phyloP scores from a whole-genome alignment of 2,888 invertebrate genomes.

The Epiblema foenella region DNA sequence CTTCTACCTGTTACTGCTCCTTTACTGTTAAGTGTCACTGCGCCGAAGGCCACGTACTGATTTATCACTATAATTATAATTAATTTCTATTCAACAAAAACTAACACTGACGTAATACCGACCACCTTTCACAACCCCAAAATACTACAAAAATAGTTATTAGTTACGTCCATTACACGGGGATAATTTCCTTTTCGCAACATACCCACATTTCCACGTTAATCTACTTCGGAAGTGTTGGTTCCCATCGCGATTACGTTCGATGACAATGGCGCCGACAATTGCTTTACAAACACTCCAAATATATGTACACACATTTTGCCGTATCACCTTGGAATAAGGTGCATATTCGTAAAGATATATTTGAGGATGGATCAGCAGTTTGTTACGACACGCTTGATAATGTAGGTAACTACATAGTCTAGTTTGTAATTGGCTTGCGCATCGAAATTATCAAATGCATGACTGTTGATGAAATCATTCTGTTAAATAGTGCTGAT shows the following conservation, averaged over 20 bases:
- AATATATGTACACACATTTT: neutral
- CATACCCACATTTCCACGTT: conserved; percentile 49
- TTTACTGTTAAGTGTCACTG: too few relatives aligned
- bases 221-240: conserved; percentile 62
- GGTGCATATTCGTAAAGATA: neutral
- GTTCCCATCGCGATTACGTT: conserved; percentile 53
- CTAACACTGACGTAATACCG: neutral
- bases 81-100: neutral
- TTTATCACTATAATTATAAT: too few relatives aligned
- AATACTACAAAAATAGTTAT: conserved; percentile 26
- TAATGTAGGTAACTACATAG: conserved; percentile 21
- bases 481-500: neutral
- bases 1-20: too few relatives aligned
- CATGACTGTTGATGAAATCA: neutral
- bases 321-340: neutral
- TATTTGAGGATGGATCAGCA: neutral
- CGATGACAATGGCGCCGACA: conserved; percentile 54
- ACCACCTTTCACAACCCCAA: conserved; percentile 28
- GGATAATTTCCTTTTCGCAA: conserved; percentile 63
- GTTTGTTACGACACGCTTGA: conserved; percentile 4
- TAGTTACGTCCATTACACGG: conserved; percentile 48
- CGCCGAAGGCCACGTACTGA: too few relatives aligned
- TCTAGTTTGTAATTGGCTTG: conserved; percentile 15
- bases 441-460: conserved; percentile 13
- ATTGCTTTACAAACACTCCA: conserved; percentile 43